phyloP scores from a whole-genome alignment of 2,888 invertebrate species.

The Lasius fuliginosus region DNA sequence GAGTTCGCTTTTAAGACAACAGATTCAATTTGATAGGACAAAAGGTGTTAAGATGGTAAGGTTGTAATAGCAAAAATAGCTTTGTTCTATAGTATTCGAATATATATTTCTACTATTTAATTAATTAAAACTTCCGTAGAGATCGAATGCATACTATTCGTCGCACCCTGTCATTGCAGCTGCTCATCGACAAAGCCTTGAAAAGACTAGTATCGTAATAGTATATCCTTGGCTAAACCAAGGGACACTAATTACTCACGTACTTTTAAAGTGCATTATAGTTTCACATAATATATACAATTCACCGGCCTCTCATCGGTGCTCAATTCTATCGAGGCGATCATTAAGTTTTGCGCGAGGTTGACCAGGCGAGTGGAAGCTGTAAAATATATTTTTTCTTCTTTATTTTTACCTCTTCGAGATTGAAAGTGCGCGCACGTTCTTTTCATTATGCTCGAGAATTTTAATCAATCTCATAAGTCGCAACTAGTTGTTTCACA shows the following conservation, averaged over 20 bases:
- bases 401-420: not conserved
- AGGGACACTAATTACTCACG: slow-evolving; percentile 69
- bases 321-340: slow-evolving; percentile 48
- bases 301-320: slow-evolving; percentile 59
- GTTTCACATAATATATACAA: slow-evolving; percentile 47
- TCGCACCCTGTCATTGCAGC: slow-evolving; percentile 41
- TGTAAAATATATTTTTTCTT: slow-evolving; percentile 43
- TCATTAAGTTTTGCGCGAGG: slow-evolving; percentile 58
- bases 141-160: not conserved
- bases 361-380: slow-evolving; percentile 33
- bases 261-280: slow-evolving; percentile 55
- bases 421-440: slow-evolving; percentile 20
- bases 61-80: not conserved
- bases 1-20: not conserved
- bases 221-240: slow-evolving; percentile 51
- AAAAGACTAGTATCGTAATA: slow-evolving; percentile 53
- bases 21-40: not conserved
- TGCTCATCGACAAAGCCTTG: slow-evolving; percentile 46
- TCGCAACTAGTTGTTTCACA: slow-evolving; percentile 26
- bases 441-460: not conserved
- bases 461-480: slow-evolving; percentile 19
- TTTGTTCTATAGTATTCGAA: not conserved
- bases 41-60: not conserved
- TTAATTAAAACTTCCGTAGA: slow-evolving; percentile 29
- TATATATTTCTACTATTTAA: not conserved